Conservation (phyloP, 1,140 invertebrate species). For the Drosophila virilis region DNA sequence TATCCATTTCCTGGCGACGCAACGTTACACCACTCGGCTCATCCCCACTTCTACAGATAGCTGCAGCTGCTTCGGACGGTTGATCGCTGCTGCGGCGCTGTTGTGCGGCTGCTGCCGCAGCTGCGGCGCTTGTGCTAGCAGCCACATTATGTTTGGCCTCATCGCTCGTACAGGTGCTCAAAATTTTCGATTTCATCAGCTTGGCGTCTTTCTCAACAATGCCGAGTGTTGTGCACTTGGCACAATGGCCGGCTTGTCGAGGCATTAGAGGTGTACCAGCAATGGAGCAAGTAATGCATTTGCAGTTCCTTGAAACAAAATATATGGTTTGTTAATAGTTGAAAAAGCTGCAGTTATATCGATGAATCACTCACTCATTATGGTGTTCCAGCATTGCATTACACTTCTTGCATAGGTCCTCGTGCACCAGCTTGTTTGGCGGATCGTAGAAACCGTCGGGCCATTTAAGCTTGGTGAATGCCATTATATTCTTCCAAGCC, state of each 20-base stretch:
- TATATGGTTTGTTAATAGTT: background rate
- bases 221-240: conserved; percentile 77
- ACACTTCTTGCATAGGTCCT: conserved; percentile 79
- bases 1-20: conserved; percentile 55
- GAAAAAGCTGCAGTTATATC: background rate
- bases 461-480: conserved; percentile 80
- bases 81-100: conserved; percentile 50
- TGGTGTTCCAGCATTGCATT: conserved; percentile 78
- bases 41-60: conserved; percentile 20
- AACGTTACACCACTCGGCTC: conserved; percentile 38
- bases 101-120: conserved; percentile 42
- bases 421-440: conserved; percentile 75
- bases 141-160: conserved; percentile 69
- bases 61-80: conserved; percentile 18
- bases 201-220: conserved; percentile 80
- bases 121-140: conserved; percentile 49
- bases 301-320: conserved; percentile 63
- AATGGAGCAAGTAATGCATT: conserved; percentile 83
- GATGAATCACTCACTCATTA: conserved; percentile 67
- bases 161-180: conserved; percentile 79
- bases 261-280: conserved; percentile 77
- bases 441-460: conserved; percentile 78
- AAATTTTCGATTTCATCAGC: conserved; percentile 80
- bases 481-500: conserved; percentile 83
- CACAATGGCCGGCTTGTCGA: conserved; percentile 65